Evolutionary conservation across 2,797 vertebrate species (phyloP).

Genomic region (Peromyscus aztecus): DNA sequence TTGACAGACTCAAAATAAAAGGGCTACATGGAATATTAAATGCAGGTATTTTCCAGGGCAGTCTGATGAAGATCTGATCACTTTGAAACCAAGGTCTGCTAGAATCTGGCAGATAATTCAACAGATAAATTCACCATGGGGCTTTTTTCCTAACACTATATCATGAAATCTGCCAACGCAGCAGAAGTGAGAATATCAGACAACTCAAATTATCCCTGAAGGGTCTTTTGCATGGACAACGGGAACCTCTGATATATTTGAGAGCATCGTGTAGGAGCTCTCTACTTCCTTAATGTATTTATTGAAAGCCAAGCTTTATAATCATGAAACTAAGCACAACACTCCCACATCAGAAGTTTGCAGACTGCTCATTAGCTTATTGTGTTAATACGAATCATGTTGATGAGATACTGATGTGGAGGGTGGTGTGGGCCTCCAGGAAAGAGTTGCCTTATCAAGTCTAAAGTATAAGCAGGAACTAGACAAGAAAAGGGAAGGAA

Average conservation of each 20-base stretch:
- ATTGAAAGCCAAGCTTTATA: background rate
- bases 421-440: background rate
- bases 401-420: background rate
- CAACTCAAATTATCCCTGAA: background rate
- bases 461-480: conserved; percentile 37
- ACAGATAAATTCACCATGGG: conserved; percentile 35
- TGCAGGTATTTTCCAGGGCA: conserved; percentile 26
- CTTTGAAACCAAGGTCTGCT: conserved; percentile 13
- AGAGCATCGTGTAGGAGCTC: background rate
- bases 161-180: conserved; percentile 56
- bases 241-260: background rate
- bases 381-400: background rate
- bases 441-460: background rate
- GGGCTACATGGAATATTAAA: background rate
- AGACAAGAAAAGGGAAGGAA: background rate
- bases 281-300: background rate
- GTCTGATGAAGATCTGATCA: conserved; percentile 13
- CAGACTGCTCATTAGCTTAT: background rate
- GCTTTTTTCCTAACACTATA: background rate
- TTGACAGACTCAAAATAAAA: conserved; percentile 24
- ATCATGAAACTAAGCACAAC: conserved; percentile 30
- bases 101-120: conserved; percentile 18
- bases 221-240: conserved; percentile 29
- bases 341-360: background rate
- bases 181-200: conserved; percentile 27